Conservation (phyloP, 1,140 invertebrate species). For the Drosophila parabipectinata region DNA sequence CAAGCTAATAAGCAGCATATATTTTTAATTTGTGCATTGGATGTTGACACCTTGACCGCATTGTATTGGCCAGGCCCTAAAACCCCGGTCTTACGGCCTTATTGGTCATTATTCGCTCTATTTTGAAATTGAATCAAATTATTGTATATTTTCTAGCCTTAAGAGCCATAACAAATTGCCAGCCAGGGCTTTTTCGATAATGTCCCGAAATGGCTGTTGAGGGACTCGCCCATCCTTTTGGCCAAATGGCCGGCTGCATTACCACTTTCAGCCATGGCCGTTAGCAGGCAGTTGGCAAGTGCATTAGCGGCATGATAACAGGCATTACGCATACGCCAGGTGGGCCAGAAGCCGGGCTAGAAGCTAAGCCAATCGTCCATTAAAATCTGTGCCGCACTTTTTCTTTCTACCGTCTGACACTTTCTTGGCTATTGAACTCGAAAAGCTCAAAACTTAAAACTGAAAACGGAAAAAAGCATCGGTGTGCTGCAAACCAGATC, state of each 20-base stretch:
- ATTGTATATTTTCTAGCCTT: constrained; percentile 60
- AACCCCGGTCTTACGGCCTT: constrained; percentile 38
- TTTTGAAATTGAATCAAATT: constrained; percentile 59
- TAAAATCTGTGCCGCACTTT: constrained; percentile 71
- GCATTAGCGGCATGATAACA: constrained; percentile 58
- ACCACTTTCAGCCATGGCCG: constrained; percentile 49
- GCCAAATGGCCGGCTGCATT: constrained; percentile 40
- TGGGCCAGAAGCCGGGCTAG: constrained; percentile 7
- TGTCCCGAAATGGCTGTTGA: constrained; percentile 11
- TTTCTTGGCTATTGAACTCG: constrained; percentile 80
- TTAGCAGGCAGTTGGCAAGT: constrained; percentile 51
- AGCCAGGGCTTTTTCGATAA: constrained; percentile 12
- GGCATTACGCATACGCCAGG: constrained; percentile 67
- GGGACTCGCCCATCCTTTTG: constrained; percentile 35
- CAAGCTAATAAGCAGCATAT: constrained; percentile 50
- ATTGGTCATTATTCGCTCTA: constrained; percentile 61
- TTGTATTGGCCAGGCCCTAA: constrained; percentile 40
- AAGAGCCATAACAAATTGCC: constrained; percentile 59
- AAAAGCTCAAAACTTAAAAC: constrained; percentile 19
- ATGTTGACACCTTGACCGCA: constrained; percentile 75
- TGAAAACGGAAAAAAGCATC: constrained; percentile 38
- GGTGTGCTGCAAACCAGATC: constrained; percentile 66
- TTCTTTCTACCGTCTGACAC: constrained; percentile 74
- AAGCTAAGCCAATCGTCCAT: neutral
- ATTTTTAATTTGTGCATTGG: constrained; percentile 36